Percentiles rank a stretch among this genome's conserved stretches.
phyloP scores from a whole-genome alignment of 2,888 invertebrate genomes.

The Cantharis lateralis region DNA sequence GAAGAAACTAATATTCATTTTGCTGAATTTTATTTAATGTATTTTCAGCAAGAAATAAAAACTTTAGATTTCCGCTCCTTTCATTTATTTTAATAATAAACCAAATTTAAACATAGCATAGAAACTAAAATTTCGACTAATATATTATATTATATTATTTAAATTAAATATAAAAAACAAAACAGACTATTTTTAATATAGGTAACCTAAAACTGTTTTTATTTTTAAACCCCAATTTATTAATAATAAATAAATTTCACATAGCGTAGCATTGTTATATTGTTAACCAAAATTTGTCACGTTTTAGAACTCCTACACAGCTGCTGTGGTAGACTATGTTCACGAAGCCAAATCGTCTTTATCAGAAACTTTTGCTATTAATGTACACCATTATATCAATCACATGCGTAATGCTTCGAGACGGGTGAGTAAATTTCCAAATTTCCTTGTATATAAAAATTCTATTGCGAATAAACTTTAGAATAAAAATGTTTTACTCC shows the following conservation, averaged over 20 bases:
- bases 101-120: not conserved
- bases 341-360: conserved; percentile 4
- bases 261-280: not conserved
- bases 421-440: conserved; percentile 5
- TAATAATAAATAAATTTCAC: not conserved
- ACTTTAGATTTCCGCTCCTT: not conserved
- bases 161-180: not conserved
- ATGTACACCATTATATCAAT: conserved; percentile 18
- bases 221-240: conserved; percentile 1
- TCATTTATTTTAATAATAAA: not conserved
- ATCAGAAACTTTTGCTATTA: conserved; percentile 6
- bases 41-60: not conserved
- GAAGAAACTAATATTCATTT: not conserved
- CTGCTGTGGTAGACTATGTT: conserved; percentile 26
- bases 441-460: not conserved
- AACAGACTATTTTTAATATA: not conserved
- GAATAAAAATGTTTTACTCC: not conserved
- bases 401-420: conserved; percentile 21
- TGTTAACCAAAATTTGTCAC: not conserved
- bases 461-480: not conserved
- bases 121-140: not conserved
- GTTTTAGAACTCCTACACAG: conserved; percentile 23
- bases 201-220: not conserved
- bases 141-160: not conserved
- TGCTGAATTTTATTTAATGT: not conserved